Evolutionary conservation across 53 echinoderm and acorn worm genomes (phyloP).

Genomic region (Echinarachnius parma): DNA sequence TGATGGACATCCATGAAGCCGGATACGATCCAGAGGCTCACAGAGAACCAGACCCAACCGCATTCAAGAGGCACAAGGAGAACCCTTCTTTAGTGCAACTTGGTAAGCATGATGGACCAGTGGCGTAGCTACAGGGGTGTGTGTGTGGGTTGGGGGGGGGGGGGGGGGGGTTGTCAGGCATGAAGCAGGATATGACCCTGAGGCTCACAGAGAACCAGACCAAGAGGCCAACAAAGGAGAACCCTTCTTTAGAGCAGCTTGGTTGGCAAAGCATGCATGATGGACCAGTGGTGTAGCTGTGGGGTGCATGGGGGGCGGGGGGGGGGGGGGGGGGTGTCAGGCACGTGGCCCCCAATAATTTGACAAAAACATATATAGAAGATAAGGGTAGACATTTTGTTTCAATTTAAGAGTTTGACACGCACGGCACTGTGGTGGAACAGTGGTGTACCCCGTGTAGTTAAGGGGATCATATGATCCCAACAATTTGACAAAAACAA

Average conservation of each 20-base stretch:
- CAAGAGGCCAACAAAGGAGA: slow-evolving; percentile 62
- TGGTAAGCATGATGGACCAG: slow-evolving; percentile 71
- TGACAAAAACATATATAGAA: no score
- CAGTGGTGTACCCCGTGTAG: no score
- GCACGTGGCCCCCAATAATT: no score
- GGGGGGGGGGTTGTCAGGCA: slow-evolving; percentile 63
- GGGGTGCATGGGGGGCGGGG: no score
- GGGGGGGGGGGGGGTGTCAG: slow-evolving; percentile 54
- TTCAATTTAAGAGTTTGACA: no score
- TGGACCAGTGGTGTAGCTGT: no score
- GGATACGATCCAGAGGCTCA: slow-evolving; percentile 85
- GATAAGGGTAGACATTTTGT: no score
- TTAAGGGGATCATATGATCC: no score
- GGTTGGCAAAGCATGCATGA: slow-evolving; percentile 69
- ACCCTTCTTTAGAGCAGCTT: slow-evolving; percentile 73
- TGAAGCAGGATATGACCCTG: slow-evolving; percentile 88
- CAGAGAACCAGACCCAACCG: slow-evolving; percentile 70
- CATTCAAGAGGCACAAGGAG: slow-evolving; percentile 65
- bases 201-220: slow-evolving; percentile 75
- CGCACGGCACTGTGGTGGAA: no score
- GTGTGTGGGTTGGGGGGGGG: no score
- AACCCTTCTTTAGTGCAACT: slow-evolving; percentile 76
- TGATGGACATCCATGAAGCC: slow-evolving; percentile 79
- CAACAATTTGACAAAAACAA: no score
- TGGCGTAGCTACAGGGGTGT: no score